A percentile compares a stretch with the other conserved stretches of the same genome.
phyloP scores from a whole-genome alignment of 2,113 vertebrate genomes.

The Elaphurus davidianus region DNA sequence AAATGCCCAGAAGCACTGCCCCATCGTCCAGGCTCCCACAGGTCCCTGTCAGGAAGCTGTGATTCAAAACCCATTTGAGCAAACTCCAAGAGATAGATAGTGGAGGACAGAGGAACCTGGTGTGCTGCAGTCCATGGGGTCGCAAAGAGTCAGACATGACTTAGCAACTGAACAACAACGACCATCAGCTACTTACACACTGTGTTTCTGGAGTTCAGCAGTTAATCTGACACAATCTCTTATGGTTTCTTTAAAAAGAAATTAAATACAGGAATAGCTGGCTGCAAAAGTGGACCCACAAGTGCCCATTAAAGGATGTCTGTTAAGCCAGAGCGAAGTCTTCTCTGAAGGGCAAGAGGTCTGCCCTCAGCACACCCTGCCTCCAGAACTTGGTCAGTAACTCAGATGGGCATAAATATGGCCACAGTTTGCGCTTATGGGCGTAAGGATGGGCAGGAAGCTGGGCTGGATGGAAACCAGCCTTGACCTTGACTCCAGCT shows the following conservation, averaged over 20 bases:
- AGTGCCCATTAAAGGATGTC: neutral
- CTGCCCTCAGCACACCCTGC: neutral
- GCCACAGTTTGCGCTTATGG: neutral
- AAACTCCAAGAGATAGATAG: neutral
- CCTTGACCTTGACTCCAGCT: neutral
- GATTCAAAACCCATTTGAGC: neutral
- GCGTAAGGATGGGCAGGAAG: neutral
- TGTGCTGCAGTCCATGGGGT: neutral
- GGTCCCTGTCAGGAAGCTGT: neutral
- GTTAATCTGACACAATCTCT: neutral
- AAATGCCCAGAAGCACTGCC: rapidly evolving
- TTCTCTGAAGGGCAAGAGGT: neutral
- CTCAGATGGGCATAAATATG: neutral
- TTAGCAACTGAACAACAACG: neutral
- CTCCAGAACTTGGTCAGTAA: neutral
- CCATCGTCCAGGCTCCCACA: neutral
- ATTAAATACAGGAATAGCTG: neutral
- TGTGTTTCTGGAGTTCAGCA: neutral
- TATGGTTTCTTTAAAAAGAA: neutral
- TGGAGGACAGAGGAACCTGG: neutral
- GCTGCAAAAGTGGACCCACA: neutral
- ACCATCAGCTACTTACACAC: rapidly evolving
- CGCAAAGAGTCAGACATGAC: neutral
- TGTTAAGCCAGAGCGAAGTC: neutral
- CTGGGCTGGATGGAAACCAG: neutral